A percentile compares a stretch with the other conserved stretches of the same genome.
Evolutionary conservation across 1,140 invertebrate species (phyloP).

Genomic region (Drosophila saltans): DNA sequence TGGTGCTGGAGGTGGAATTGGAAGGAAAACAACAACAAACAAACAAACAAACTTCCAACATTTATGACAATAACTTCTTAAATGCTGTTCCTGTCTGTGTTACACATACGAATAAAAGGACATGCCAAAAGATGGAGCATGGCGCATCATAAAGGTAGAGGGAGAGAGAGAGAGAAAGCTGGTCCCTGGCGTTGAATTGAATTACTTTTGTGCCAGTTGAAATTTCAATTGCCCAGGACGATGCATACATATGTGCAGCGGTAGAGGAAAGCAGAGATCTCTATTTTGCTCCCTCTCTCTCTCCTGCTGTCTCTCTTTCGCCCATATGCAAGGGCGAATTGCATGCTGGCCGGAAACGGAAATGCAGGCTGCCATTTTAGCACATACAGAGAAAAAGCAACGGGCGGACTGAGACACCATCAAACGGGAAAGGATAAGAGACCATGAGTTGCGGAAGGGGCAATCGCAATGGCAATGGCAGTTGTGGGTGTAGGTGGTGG

Average conservation of each 20-base stretch:
- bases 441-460: too few relatives aligned
- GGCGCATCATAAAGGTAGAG: too few relatives aligned
- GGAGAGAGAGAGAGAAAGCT: not conserved
- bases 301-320: too few relatives aligned
- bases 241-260: constrained; percentile 59
- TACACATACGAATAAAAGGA: constrained; percentile 45
- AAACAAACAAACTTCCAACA: constrained; percentile 75
- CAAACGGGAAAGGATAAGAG: not conserved
- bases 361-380: constrained; percentile 80
- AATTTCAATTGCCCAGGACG: constrained; percentile 72
- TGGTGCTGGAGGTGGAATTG: not conserved
- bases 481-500: too few relatives aligned
- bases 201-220: constrained; percentile 81
- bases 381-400: constrained; percentile 33
- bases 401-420: too few relatives aligned
- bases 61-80: constrained; percentile 82
- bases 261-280: too few relatives aligned
- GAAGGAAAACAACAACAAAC: constrained; percentile 10
- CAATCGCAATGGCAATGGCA: too few relatives aligned
- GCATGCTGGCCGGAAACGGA: constrained; percentile 74
- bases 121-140: constrained; percentile 24
- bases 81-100: constrained; percentile 68
- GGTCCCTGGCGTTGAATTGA: constrained; percentile 71
- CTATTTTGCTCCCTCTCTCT: too few relatives aligned
- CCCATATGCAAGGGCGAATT: constrained; percentile 63